phyloP scores from a whole-genome alignment of 2,113 vertebrate genomes.

The Plecturocebus donacophilus region DNA sequence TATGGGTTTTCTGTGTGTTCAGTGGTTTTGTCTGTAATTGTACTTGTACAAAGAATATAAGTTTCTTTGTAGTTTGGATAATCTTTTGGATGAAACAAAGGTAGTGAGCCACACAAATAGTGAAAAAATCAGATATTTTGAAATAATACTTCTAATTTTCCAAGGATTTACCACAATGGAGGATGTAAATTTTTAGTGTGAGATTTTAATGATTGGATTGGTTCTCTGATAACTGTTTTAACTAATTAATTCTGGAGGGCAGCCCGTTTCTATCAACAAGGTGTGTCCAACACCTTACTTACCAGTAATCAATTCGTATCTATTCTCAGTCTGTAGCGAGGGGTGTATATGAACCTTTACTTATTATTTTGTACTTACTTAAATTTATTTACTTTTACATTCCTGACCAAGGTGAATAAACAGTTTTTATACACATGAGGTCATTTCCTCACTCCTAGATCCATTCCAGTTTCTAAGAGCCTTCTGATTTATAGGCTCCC shows the following conservation, averaged over 20 bases:
- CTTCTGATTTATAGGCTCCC: constrained; percentile 64
- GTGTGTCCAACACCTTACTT: not conserved
- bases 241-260: not conserved
- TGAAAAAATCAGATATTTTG: not conserved
- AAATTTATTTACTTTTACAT: constrained; percentile 63
- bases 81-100: constrained; percentile 34
- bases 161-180: constrained; percentile 27
- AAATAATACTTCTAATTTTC: constrained; percentile 51
- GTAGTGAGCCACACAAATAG: not conserved
- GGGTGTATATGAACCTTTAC: not conserved
- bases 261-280: not conserved
- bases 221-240: constrained; percentile 14
- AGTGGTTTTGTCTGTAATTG: not conserved
- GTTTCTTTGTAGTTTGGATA: constrained; percentile 31
- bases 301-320: not conserved
- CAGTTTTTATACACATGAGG: constrained; percentile 37
- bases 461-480: constrained; percentile 56
- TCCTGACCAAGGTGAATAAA: constrained; percentile 42
- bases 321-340: not conserved
- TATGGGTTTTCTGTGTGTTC: not conserved
- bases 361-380: not conserved
- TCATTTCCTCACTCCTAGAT: constrained; percentile 52
- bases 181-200: not conserved
- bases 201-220: constrained; percentile 33
- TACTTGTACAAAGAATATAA: not conserved